A percentile compares a stretch with the other conserved stretches of the same genome.
phyloP scores from a whole-genome alignment of 37 sponge, comb jelly and placozoan species.

The Geodia barretti region DNA sequence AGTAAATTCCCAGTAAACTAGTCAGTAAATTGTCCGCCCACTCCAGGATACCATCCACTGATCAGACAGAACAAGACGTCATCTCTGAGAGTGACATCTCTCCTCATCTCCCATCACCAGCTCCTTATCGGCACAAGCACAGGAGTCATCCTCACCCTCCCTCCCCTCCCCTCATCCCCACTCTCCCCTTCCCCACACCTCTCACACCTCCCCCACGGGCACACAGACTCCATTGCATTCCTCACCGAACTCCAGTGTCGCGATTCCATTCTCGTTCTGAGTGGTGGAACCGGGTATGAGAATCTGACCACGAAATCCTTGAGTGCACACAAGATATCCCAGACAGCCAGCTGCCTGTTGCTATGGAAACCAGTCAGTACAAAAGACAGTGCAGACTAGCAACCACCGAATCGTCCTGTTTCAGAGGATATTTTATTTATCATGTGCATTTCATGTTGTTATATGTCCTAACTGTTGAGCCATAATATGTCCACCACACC shows the following conservation, averaged over 20 bases:
- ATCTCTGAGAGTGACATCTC: constrained; percentile 44
- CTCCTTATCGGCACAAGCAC: constrained; percentile 76
- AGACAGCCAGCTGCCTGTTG: constrained; percentile 51
- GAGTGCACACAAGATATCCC: constrained; percentile 17
- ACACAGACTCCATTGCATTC: constrained; percentile 34
- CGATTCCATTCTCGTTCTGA: constrained; percentile 11
- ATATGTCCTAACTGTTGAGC: too few relatives aligned
- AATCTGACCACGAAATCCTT: constrained; percentile 13
- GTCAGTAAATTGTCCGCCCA: too few relatives aligned
- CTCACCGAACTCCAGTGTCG: constrained; percentile 20
- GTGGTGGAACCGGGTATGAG: constrained; percentile 58
- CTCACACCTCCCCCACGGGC: constrained; percentile 24
- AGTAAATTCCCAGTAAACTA: too few relatives aligned
- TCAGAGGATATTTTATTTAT: too few relatives aligned
- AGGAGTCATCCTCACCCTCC: constrained; percentile 65
- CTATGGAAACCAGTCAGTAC: constrained; percentile 10
- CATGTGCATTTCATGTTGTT: too few relatives aligned
- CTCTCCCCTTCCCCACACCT: constrained; percentile 23
- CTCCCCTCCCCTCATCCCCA: constrained; percentile 25
- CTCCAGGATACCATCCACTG: constrained; percentile 52
- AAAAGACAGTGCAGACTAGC: not conserved
- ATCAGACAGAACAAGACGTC: constrained; percentile 72
- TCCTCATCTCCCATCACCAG: constrained; percentile 13
- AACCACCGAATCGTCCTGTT: too few relatives aligned
- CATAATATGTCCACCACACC: too few relatives aligned